Evolutionary conservation across 2,113 vertebrate species (phyloP), one percentile per base, ranked within the genome.

Genomic region (Uria lomvia): DNA sequence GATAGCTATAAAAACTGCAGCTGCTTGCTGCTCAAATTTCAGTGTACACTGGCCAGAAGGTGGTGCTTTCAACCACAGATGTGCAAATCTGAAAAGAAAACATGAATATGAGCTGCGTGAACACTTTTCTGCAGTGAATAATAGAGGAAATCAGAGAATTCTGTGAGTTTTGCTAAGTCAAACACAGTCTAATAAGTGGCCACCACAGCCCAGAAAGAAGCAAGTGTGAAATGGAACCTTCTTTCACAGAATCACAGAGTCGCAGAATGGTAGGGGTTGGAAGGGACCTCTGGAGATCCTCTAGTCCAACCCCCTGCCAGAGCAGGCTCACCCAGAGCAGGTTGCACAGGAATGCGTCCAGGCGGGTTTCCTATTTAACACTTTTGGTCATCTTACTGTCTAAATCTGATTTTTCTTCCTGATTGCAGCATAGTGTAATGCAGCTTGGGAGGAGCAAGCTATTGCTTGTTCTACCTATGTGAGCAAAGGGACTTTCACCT

Each of bases 21-120:
- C 58, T 86, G 17, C 27, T 79, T 70, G n/a, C 58, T 86, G 21
- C 18, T 77, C 58, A 92, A 10, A 75, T 78, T 78, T 73, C 36
- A 58, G 55, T 43, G 50, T 68, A 16, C 22, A 2, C 59, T 71
- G 62, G 59, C 96, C 96, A 96, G 93, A 91, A 97, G 96, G 73
- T 97, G 96, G 95, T 81, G 87, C 94, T 96, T 97, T 97, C 78
- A 97, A 66, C 73, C 77, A 91, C 4, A 91, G 14, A 84, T 67
- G 12, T 62, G 53, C 20, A 78, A n/a, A 68, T 72, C 5, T 2
- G 36, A 11, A 59, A 92, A 53, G 15, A 81, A 72, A 76, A 56
- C 13, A 45, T 7, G 6, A 90, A n/a, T 66, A 91, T 19, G 17
- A 45, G 11, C 12, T 83, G 16, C 45, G 21, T 56, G 42, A 93